Percentiles rank a stretch among this genome's conserved stretches.
Evolutionary conservation across 2,113 vertebrate species (phyloP).

Genomic region (Strigops habroptila): DNA sequence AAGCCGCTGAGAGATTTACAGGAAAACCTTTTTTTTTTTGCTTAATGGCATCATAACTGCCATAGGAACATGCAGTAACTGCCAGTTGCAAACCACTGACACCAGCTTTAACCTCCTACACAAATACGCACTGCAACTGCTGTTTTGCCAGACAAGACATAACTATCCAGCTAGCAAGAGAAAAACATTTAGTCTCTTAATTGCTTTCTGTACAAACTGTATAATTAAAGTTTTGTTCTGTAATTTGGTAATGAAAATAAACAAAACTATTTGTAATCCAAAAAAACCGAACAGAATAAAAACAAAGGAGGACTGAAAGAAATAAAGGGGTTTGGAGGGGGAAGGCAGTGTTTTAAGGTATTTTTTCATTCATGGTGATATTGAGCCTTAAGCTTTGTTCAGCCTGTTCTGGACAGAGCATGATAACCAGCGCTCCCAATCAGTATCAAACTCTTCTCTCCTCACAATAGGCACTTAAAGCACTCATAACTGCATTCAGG

Average conservation of each 20-base stretch:
- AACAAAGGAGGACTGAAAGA: slow-evolving; percentile 31
- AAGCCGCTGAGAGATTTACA: neutral
- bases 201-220: slow-evolving; percentile 64
- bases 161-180: slow-evolving; percentile 36
- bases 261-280: slow-evolving; percentile 51
- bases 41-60: neutral
- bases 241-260: slow-evolving; percentile 72
- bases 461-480: neutral
- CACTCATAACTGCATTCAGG: neutral
- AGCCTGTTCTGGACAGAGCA: slow-evolving; percentile 49
- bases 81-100: neutral
- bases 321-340: neutral
- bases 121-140: neutral
- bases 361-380: neutral
- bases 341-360: neutral
- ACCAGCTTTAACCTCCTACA: slow-evolving; percentile 30
- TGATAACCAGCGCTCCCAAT: neutral
- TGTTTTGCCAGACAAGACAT: slow-evolving; percentile 25
- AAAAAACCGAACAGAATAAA: slow-evolving; percentile 26
- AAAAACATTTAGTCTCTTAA: slow-evolving; percentile 68
- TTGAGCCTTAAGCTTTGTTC: neutral
- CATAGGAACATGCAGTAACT: neutral
- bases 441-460: neutral
- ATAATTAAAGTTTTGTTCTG: slow-evolving; percentile 74
- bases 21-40: neutral